These are phyloP conservation scores for cat (Felis catus) DNA, from an alignment of 2,113 vertebrate species.

Conservation along the genomic window DNA sequence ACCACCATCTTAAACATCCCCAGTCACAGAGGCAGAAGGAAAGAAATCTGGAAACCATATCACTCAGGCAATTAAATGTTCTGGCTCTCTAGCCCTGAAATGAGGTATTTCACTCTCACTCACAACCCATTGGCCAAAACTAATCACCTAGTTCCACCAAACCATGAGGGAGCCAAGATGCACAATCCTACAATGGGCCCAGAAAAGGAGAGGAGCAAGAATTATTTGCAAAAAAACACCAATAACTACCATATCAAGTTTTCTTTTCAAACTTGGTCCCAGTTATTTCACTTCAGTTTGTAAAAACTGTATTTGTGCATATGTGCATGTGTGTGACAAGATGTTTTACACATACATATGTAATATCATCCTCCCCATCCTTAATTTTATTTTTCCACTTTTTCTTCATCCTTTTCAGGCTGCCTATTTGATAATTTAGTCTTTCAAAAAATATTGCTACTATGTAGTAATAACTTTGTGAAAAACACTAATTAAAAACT, in stretches of 20 bases:
- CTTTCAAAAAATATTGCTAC: not conserved
- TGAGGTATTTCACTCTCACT: slow-evolving; percentile 8
- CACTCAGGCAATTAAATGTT: not conserved
- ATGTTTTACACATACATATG: not conserved
- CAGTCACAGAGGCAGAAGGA: not conserved
- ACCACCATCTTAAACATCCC: not conserved
- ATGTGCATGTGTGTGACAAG: not conserved
- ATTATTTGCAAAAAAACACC: not conserved
- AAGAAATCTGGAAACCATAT: not conserved
- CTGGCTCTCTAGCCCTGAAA: not conserved
- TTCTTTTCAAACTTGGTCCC: not conserved
- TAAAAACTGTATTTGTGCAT: not conserved
- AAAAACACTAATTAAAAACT: slow-evolving; percentile 23
- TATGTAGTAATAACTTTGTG: not conserved
- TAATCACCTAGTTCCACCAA: slow-evolving; percentile 3
- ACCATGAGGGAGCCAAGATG: not conserved
- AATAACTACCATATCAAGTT: not conserved
- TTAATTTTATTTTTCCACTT: not conserved
- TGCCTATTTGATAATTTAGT: slow-evolving; percentile 14
- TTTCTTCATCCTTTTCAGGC: not conserved
- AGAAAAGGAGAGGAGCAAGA: not conserved
- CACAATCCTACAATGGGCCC: not conserved
- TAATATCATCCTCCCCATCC: not conserved
- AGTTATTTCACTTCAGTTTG: slow-evolving; percentile 48
- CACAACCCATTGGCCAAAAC: not conserved